Evolutionary conservation across 2,113 vertebrate genomes (phyloP), one percentile per base, ranked within the genome.

Genomic region (Ceyx margarethae): DNA sequence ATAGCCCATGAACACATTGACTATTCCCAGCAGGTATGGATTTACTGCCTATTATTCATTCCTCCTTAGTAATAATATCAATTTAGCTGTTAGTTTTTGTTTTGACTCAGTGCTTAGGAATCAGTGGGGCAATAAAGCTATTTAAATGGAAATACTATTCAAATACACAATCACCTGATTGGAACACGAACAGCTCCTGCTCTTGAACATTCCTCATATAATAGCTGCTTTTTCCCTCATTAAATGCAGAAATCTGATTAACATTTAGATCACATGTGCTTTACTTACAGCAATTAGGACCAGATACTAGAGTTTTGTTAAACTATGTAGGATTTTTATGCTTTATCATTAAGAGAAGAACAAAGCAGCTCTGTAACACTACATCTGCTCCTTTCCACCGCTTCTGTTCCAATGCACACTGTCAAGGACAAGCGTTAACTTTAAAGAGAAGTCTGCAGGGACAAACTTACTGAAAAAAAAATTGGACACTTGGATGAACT

Each of bases 241-340:
- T 97, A 97, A 96, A 96, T 78, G 45, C 81, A 95, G 89, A 89
- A 91, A 93, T 96, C 95, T 96, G 95, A 97, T 97, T 96, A 96
- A 94, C 93, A 85, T 95, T 96, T 95, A 97, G 91, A 95, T 96
- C 89, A 90, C 89, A 93, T 4, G 20, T 91, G 68, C 83, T 94
- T 96, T 96, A 88, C 93, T 97, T 94, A 92, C 87, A 90, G 94
- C 91, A 96, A 95, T 97, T 97, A 97, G 88, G 88, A 96, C 88
- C 65, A 96, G 95, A 95, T 93, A 95, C 69, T 29, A 61, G 72
- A 93, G 65, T 91, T 95, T 96, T 95, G 89, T 93, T 94, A 86
- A 95, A 87, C 50, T 56, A 81, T 42, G 83, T 91, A 77, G 84
- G 69, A 91, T 95, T 96, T 89, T 90, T 91, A 88, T 65, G 68